Conservation (phyloP, 2,888 invertebrate genomes). For the Asteroscopus sphinx region DNA sequence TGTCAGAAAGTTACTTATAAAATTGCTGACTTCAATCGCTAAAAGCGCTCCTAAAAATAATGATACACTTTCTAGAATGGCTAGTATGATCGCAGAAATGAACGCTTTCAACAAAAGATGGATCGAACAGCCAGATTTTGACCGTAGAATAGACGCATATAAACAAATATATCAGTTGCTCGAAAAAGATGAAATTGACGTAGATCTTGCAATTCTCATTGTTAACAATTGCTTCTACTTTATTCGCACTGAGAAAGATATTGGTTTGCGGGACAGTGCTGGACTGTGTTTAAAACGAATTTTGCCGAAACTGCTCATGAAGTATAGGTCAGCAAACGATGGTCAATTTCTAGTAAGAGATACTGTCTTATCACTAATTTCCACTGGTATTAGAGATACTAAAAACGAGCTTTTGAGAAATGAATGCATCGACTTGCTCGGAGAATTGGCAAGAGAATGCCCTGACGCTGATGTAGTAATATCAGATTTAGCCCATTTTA, state of each 20-base stretch:
- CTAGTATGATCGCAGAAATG: conserved; percentile 91
- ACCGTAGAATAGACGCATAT: conserved; percentile 94
- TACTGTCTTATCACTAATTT: conserved; percentile 93
- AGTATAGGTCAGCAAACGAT: conserved; percentile 88
- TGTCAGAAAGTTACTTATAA: conserved; percentile 92
- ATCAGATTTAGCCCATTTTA: conserved; percentile 92
- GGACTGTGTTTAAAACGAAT: conserved; percentile 93
- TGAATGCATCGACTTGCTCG: conserved; percentile 94
- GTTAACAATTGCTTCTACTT: conserved; percentile 95
- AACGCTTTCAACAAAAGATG: conserved; percentile 96
- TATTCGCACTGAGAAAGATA: conserved; percentile 94
- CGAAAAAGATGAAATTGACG: conserved; percentile 86
- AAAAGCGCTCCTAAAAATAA: conserved; percentile 78
- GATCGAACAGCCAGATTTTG: conserved; percentile 98
- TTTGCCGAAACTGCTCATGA: conserved; percentile 91
- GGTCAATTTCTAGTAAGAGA: conserved; percentile 92
- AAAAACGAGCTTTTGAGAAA: conserved; percentile 93
- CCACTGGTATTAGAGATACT: conserved; percentile 92
- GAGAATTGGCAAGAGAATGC: conserved; percentile 93
- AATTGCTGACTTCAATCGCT: conserved; percentile 90
- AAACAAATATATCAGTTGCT: conserved; percentile 91
- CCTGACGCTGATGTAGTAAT: conserved; percentile 92
- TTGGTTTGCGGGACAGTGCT: conserved; percentile 95
- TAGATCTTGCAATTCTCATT: conserved; percentile 92
- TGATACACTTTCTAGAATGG: conserved; percentile 84